Evolutionary conservation across 2,888 invertebrate species (phyloP), one percentile per base, ranked within the genome.

Genomic region (Eumerus sabulonum): DNA sequence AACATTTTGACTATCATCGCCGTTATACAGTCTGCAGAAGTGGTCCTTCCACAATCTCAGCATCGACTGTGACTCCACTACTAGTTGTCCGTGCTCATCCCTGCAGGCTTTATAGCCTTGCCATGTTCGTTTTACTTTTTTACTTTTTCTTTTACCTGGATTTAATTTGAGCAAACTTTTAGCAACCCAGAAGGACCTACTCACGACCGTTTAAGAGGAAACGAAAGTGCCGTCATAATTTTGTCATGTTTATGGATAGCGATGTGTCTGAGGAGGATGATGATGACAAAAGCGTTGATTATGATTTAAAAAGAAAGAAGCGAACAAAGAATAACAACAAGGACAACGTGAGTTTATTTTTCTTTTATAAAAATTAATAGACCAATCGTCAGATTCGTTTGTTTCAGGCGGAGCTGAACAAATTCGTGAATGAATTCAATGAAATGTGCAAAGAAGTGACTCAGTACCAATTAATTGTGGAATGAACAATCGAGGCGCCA

Each of bases 401-500:
- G 40, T 42, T 82, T 71, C 47, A 83, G 82, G 68, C 70, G 1
- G 84, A 86, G 18, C 42, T 88, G 3, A 60, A 84, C 0, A 76
- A 85, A 7, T 88, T 86, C 48, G 81, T 85, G 4, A 81, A 84
- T n/a, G 85, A 87, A 44, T 88, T 88, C 62, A 87, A 87, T 64
- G 83, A 84, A 59, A 84, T 88, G 84, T 87, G 86, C 48, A 83
- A 85, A 40, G 87, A 88, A 70, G 86, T 87, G 7, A 85, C 86
- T 4, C 74, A 85, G n/a, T 88, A 84, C 81, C 73, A 86, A 17
- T 13, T 88, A 4, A 60, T 85, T n/a, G 73, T 87, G 27, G 88
- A 88, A 79, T 86, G 57, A 14, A 9, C 13, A 11, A 13, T 63
- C 11, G 17, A 16, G n/a, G n/a, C 14, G 5, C 18, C 14, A 48